A percentile compares a stretch with the other conserved stretches of the same genome.
Evolutionary conservation across 2,113 vertebrate species (phyloP).

Genomic region (Excalfactoria chinensis): DNA sequence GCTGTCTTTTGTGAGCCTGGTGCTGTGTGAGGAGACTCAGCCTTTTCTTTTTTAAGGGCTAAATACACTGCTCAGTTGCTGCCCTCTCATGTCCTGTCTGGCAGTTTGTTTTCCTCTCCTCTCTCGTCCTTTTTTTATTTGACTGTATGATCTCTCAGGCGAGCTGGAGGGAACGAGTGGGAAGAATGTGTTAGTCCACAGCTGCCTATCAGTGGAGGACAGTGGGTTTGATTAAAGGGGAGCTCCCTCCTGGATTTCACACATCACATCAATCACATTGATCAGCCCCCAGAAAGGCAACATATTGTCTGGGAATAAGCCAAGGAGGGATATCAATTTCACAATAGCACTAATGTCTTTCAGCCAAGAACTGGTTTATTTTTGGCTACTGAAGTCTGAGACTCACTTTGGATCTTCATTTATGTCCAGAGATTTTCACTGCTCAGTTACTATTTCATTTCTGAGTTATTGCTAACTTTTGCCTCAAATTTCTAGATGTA

Average conservation of each 20-base stretch:
- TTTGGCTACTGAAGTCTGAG: constrained; percentile 75
- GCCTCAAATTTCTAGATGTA: not conserved
- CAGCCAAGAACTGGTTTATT: constrained; percentile 82
- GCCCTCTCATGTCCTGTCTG: constrained; percentile 74
- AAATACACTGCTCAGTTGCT: constrained; percentile 66
- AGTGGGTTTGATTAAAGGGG: constrained; percentile 88
- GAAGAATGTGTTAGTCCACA: constrained; percentile 81
- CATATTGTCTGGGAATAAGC: constrained; percentile 92
- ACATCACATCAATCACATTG: constrained; percentile 92
- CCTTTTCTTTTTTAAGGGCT: not conserved
- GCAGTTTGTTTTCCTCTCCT: constrained; percentile 19
- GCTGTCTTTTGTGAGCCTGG: not conserved
- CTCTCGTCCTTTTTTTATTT: not conserved
- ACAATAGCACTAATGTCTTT: constrained; percentile 83
- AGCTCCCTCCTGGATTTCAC: constrained; percentile 83
- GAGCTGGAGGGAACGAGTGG: constrained; percentile 29
- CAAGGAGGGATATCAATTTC: constrained; percentile 90
- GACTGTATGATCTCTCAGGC: constrained; percentile 48
- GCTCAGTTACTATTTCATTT: constrained; percentile 14
- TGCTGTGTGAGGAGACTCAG: not conserved
- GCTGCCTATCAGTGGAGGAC: constrained; percentile 83
- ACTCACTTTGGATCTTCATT: constrained; percentile 57
- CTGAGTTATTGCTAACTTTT: constrained; percentile 34
- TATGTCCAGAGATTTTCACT: constrained; percentile 19
- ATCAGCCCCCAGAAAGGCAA: constrained; percentile 92